A percentile compares a stretch with the other conserved stretches of the same genome.
Evolutionary conservation across 2,113 vertebrate genomes (phyloP).

Genomic region (Catharus bicknelli): DNA sequence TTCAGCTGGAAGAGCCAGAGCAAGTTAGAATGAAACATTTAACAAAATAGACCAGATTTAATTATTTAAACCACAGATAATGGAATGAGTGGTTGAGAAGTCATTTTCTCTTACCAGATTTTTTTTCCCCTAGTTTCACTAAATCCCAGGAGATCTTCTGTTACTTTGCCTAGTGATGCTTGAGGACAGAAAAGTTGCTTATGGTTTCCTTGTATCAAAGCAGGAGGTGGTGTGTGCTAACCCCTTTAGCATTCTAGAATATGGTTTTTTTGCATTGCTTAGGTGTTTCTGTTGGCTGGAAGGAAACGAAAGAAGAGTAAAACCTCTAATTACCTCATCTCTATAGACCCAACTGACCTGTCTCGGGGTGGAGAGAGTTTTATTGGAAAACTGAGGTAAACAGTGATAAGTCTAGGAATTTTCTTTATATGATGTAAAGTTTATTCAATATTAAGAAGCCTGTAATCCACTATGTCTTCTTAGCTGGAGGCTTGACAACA

Average conservation of each 20-base stretch:
- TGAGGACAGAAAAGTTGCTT: constrained; percentile 7
- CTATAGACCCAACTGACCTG: constrained; percentile 96
- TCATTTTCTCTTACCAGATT: neutral
- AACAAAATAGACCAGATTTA: constrained; percentile 30
- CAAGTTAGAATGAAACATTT: constrained; percentile 44
- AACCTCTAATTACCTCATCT: constrained; percentile 99
- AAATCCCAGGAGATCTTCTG: neutral
- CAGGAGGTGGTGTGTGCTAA: neutral
- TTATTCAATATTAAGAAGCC: neutral
- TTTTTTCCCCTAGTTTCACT: neutral
- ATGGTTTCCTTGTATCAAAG: neutral
- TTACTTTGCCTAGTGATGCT: neutral
- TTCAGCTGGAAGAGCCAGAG: neutral
- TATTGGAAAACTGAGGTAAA: constrained; percentile 95
- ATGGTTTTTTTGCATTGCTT: constrained; percentile 8
- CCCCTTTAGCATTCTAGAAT: neutral
- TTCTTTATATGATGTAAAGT: neutral
- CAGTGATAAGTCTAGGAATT: neutral
- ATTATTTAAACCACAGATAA: constrained; percentile 61
- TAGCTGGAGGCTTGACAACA: neutral
- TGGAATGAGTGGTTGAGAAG: constrained; percentile 13
- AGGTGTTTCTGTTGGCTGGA: constrained; percentile 97
- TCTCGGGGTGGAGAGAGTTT: constrained; percentile 98
- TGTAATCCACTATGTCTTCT: neutral
- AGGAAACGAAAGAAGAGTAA: constrained; percentile 99